phyloP scores from a whole-genome alignment of 2,888 invertebrate species.

The Timema podura region DNA sequence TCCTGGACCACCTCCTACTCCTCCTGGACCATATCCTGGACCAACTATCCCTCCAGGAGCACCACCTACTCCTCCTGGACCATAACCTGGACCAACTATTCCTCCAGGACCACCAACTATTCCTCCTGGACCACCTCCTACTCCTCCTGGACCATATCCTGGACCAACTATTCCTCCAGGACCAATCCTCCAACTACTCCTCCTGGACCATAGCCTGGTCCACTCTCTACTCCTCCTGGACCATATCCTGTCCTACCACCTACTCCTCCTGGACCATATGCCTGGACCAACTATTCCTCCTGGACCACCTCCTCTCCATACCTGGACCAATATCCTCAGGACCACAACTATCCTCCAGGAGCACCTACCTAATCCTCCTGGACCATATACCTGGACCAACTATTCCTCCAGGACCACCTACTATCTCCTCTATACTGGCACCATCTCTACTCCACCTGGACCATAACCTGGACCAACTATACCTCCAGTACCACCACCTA shows the following conservation, averaged over 20 bases:
- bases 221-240: slow-evolving; percentile 20
- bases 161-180: slow-evolving; percentile 8
- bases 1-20: slow-evolving; percentile 27
- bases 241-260: slow-evolving; percentile 14
- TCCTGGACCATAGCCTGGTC: slow-evolving; percentile 18
- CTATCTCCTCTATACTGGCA: not conserved
- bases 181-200: not conserved
- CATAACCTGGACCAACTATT: slow-evolving; percentile 10
- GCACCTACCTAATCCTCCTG: slow-evolving; percentile 17
- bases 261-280: not conserved
- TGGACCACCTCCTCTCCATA: too few species aligned
- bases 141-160: slow-evolving; percentile 15
- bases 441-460: slow-evolving; percentile 21
- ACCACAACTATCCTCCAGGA: slow-evolving; percentile 13
- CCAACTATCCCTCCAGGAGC: slow-evolving; percentile 29
- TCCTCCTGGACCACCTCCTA: too few species aligned
- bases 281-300: slow-evolving; percentile 15
- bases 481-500: slow-evolving; percentile 16
- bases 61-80: slow-evolving; percentile 22
- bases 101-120: too few species aligned
- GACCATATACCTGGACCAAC: slow-evolving; percentile 18
- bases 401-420: slow-evolving; percentile 22
- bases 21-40: slow-evolving; percentile 26
- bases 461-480: slow-evolving; percentile 18
- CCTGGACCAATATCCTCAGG: slow-evolving; percentile 6